A percentile compares a stretch with the other conserved stretches of the same genome.
These are phyloP conservation scores for Acrobeloides nanus DNA, from an alignment of 2,888 invertebrate species.

Conservation along the genomic window DNA sequence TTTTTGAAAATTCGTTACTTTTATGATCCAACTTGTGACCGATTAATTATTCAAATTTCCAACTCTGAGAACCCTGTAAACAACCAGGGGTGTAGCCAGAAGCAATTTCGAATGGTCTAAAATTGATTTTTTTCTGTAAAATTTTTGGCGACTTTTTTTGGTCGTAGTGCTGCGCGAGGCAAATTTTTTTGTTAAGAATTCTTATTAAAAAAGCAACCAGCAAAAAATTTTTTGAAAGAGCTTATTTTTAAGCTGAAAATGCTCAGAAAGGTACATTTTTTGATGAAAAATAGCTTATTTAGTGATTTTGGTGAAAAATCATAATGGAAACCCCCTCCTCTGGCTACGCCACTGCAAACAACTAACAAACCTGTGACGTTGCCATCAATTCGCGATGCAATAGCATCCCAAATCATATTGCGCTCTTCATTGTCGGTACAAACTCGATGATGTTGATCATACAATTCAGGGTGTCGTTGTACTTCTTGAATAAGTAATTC, in stretches of 20 bases:
- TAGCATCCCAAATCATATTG: constrained; percentile 46
- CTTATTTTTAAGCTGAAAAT: too few relatives aligned
- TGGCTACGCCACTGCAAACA: neutral
- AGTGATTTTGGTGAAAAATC: neutral
- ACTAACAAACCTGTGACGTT: constrained; percentile 31
- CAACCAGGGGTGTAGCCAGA: too few relatives aligned
- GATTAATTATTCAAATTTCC: too few relatives aligned
- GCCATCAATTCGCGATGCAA: constrained; percentile 41
- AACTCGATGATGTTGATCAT: constrained; percentile 44
- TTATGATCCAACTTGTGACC: constrained; percentile 1
- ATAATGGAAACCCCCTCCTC: constrained; percentile 6
- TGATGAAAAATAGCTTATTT: neutral
- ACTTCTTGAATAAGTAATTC: constrained; percentile 46
- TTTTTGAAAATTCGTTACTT: constrained; percentile 9
- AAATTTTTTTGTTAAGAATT: too few relatives aligned
- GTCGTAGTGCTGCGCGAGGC: too few relatives aligned
- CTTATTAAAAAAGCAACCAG: too few relatives aligned
- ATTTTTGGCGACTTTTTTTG: too few relatives aligned
- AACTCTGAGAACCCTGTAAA: too few relatives aligned
- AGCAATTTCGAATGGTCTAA: too few relatives aligned
- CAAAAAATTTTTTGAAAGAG: too few relatives aligned
- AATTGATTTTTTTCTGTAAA: too few relatives aligned
- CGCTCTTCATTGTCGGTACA: constrained; percentile 38
- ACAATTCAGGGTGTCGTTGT: constrained; percentile 41
- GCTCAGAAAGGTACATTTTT: too few relatives aligned